Conservation (phyloP, 2,113 vertebrate species). For the Ibidorhyncha struthersii region DNA sequence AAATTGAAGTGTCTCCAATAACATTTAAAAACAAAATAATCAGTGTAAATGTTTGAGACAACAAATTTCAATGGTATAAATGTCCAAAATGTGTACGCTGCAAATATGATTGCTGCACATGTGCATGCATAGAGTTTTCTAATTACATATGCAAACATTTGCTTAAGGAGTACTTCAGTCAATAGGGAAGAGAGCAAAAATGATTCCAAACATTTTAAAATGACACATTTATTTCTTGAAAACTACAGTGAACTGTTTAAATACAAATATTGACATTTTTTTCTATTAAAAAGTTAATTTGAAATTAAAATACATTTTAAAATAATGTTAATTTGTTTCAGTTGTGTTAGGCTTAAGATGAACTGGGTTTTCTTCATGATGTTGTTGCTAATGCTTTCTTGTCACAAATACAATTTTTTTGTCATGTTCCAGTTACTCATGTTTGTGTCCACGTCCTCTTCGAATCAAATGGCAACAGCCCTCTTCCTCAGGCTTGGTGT, state of each 20-base stretch:
- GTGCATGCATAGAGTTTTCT: background rate
- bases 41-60: background rate
- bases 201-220: background rate
- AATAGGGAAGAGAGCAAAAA: background rate
- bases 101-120: background rate
- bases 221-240: background rate
- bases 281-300: background rate
- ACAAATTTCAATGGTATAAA: background rate
- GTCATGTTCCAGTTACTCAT: background rate
- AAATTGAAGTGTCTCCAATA: background rate
- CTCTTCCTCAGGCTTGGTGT: fast-evolving
- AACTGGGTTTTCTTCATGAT: background rate
- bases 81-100: background rate
- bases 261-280: background rate
- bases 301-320: background rate
- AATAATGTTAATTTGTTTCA: background rate
- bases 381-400: background rate
- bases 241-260: background rate
- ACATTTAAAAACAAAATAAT: background rate
- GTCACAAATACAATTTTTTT: background rate
- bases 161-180: slow-evolving; percentile 28
- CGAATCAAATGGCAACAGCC: background rate
- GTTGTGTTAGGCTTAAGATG: background rate
- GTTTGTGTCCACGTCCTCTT: background rate
- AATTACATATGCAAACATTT: slow-evolving; percentile 41